Evolutionary conservation across 2,113 vertebrate species (phyloP).

Genomic region (Serinus canaria): DNA sequence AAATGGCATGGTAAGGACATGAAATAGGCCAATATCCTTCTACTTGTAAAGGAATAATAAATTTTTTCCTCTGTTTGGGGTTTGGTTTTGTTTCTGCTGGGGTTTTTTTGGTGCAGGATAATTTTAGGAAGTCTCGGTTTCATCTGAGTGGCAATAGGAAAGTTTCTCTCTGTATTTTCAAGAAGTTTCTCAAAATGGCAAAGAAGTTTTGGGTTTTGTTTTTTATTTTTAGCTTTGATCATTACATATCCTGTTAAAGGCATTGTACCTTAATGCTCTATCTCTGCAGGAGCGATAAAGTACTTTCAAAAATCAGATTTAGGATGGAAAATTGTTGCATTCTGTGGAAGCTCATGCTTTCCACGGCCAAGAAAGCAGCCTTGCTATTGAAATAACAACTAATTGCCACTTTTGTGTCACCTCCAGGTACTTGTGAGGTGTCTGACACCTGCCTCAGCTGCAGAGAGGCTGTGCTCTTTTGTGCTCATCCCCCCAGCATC

Average conservation of each 20-base stretch:
- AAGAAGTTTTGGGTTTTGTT: neutral
- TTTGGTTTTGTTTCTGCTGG: neutral
- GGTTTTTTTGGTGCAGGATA: neutral
- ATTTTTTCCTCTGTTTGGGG: fast-evolving
- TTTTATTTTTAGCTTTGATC: neutral
- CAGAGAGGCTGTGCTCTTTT: neutral
- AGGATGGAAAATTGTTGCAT: neutral
- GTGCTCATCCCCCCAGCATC: neutral
- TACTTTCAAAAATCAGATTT: conserved; percentile 1
- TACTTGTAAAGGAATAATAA: neutral
- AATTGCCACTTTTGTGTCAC: neutral
- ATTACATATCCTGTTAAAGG: neutral
- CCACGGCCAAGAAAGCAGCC: neutral
- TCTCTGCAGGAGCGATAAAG: neutral
- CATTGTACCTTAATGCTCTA: neutral
- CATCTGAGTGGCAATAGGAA: neutral
- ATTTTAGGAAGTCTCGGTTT: neutral
- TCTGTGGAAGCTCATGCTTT: neutral
- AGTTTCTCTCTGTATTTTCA: neutral
- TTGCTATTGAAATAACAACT: neutral
- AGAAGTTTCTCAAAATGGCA: neutral
- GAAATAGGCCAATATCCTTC: neutral
- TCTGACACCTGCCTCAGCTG: neutral
- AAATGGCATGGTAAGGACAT: neutral
- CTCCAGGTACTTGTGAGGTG: neutral